These are phyloP conservation scores for Zelostemma sp. DNA, from an alignment of 1,140 invertebrate species.

Conservation along the genomic window DNA sequence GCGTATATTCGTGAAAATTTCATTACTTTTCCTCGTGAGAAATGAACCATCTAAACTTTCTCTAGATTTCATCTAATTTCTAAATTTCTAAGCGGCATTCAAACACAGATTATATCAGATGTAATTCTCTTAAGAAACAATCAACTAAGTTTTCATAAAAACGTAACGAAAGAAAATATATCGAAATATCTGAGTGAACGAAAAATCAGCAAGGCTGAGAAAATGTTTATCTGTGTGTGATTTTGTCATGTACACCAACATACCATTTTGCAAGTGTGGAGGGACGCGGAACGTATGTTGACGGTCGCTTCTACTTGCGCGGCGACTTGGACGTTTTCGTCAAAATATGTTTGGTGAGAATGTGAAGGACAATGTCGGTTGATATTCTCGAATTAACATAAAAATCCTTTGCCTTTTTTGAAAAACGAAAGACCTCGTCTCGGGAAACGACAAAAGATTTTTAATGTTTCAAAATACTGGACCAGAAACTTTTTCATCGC, in stretches of 20 bases:
- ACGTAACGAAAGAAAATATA: slow-evolving; percentile 15
- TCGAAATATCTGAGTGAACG: slow-evolving; percentile 33
- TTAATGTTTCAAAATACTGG: too few species aligned
- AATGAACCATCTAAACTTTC: slow-evolving; percentile 25
- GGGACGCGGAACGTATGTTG: slow-evolving; percentile 61
- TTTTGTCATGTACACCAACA: slow-evolving; percentile 71
- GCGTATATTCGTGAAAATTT: not conserved
- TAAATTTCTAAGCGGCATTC: slow-evolving; percentile 67
- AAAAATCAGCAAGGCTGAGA: slow-evolving; percentile 56
- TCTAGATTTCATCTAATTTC: slow-evolving; percentile 54
- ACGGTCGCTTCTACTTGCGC: slow-evolving; percentile 15
- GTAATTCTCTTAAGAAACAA: slow-evolving; percentile 35
- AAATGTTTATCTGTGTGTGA: slow-evolving; percentile 67
- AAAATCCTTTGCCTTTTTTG: slow-evolving; percentile 28
- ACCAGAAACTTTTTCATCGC: too few species aligned
- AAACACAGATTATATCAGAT: slow-evolving; percentile 55
- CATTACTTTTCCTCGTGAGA: not conserved
- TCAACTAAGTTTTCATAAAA: slow-evolving; percentile 9
- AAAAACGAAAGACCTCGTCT: slow-evolving; percentile 12
- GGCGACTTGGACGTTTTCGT: slow-evolving; percentile 24
- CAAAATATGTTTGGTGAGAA: slow-evolving; percentile 60
- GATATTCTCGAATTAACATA: slow-evolving; percentile 28
- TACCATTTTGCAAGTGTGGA: slow-evolving; percentile 70
- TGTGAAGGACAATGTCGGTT: slow-evolving; percentile 39
- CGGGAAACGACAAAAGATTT: too few species aligned